phyloP scores from a whole-genome alignment of 2,888 invertebrate species.

The Cephus nigrinus region DNA sequence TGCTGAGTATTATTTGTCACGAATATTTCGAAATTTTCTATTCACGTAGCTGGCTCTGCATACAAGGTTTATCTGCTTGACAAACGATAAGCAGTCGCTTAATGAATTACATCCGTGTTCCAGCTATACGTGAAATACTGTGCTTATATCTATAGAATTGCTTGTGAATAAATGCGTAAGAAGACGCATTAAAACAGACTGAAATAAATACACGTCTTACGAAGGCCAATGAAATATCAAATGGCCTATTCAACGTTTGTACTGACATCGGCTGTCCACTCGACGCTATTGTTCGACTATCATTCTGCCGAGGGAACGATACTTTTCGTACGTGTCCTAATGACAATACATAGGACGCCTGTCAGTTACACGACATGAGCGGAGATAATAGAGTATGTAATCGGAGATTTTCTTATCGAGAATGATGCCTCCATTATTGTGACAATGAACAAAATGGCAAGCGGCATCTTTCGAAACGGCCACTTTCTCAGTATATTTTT shows the following conservation, averaged over 20 bases:
- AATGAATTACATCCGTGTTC: background rate
- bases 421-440: slow-evolving; percentile 19
- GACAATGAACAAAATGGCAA: background rate
- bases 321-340: background rate
- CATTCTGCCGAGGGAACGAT: background rate
- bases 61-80: too few relatives aligned
- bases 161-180: background rate
- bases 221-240: background rate
- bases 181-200: background rate
- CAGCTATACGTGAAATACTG: background rate
- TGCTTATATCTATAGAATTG: background rate
- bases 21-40: too few relatives aligned
- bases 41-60: too few relatives aligned
- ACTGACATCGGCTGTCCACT: background rate
- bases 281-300: background rate
- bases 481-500: background rate
- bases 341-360: background rate
- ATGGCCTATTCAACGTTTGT: background rate
- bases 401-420: slow-evolving; percentile 44
- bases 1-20: background rate
- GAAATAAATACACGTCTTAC: background rate
- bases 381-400: slow-evolving; percentile 26
- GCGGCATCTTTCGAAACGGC: background rate
- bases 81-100: background rate
- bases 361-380: background rate